Conservation (phyloP, 1,140 invertebrate species). For the Solenopsis invicta region DNA sequence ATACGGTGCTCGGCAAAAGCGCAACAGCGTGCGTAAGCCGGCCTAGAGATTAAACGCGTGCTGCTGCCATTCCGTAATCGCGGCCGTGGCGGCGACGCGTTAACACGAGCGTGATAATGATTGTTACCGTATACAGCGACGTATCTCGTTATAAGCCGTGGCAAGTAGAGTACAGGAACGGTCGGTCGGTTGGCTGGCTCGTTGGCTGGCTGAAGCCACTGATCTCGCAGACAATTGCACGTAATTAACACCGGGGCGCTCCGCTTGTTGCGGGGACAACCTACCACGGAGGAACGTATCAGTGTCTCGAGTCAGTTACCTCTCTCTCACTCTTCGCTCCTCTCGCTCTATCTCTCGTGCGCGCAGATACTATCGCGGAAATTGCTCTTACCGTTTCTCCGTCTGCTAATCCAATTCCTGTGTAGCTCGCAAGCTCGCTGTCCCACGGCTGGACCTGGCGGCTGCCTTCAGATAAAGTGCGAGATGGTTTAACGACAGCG, state of each 20-base stretch:
- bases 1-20: background rate
- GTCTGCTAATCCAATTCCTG: constrained; percentile 77
- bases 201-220: constrained; percentile 54
- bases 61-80: constrained; percentile 61
- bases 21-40: background rate
- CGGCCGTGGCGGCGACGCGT: constrained; percentile 51
- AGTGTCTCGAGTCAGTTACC: constrained; percentile 20
- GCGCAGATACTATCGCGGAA: constrained; percentile 75
- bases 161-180: constrained; percentile 21
- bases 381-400: constrained; percentile 78
- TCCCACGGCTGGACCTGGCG: background rate
- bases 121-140: constrained; percentile 62
- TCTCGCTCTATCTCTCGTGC: background rate
- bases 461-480: background rate
- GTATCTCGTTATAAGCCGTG: constrained; percentile 64
- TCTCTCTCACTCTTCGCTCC: background rate
- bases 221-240: constrained; percentile 77
- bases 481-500: constrained; percentile 44
- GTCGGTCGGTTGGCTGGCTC: background rate
- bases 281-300: constrained; percentile 57
- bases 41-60: constrained; percentile 9
- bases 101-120: constrained; percentile 73
- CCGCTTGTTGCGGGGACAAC: constrained; percentile 63
- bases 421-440: constrained; percentile 35
- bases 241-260: constrained; percentile 73